Conservation (phyloP, 2,797 vertebrate species). For the Selene dorsalis region DNA sequence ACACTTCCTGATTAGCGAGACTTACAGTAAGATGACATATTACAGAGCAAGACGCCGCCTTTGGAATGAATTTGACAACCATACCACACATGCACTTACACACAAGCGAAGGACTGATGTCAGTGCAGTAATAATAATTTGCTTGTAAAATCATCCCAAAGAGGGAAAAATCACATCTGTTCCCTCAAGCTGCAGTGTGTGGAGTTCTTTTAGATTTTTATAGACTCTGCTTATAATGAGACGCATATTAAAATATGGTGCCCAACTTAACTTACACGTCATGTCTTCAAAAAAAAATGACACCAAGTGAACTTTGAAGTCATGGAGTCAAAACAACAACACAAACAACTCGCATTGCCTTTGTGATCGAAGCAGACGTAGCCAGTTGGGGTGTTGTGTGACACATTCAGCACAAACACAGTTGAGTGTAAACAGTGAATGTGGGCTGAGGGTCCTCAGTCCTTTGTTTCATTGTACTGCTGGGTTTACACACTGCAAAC, state of each 20-base stretch:
- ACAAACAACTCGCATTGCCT: conserved; percentile 17
- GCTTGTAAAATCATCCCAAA: conserved; percentile 13
- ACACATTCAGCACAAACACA: conserved; percentile 17
- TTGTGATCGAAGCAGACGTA: not conserved
- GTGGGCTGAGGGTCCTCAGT: conserved; percentile 5
- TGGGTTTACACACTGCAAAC: conserved; percentile 11
- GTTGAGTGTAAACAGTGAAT: not conserved
- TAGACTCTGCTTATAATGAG: not conserved
- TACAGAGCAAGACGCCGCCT: not conserved
- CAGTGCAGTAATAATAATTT: conserved; percentile 24
- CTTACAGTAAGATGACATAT: not conserved
- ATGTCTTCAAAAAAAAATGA: conserved; percentile 22
- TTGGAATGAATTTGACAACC: conserved; percentile 24
- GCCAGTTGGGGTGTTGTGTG: not conserved
- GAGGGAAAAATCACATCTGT: conserved; percentile 42
- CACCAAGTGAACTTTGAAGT: conserved; percentile 10
- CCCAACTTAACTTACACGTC: conserved; percentile 11
- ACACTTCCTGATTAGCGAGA: conserved; percentile 2
- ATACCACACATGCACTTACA: conserved; percentile 42
- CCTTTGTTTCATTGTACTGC: conserved; percentile 43
- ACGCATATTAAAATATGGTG: not conserved
- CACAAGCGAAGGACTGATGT: conserved; percentile 40
- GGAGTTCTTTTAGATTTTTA: conserved; percentile 15
- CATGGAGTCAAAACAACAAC: conserved; percentile 11
- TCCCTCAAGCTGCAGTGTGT: conserved; percentile 18